Evolutionary conservation across 2,797 vertebrate genomes (phyloP).

Genomic region (Galago senegalensis): DNA sequence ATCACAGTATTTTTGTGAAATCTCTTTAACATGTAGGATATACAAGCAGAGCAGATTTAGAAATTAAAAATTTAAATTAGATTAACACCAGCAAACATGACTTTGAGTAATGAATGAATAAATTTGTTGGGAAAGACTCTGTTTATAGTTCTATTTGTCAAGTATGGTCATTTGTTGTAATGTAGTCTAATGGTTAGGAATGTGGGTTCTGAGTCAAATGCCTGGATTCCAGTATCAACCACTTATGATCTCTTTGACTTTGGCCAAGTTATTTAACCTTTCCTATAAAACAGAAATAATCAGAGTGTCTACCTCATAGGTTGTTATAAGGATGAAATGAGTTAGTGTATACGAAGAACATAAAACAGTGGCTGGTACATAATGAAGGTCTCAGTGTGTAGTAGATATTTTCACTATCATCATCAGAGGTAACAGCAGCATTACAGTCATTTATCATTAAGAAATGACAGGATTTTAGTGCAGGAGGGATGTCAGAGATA

Average conservation of each 20-base stretch:
- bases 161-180: not conserved
- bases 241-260: slow-evolving; percentile 7
- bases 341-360: not conserved
- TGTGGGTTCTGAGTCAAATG: not conserved
- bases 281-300: slow-evolving; percentile 11
- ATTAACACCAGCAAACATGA: not conserved
- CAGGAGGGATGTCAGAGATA: not conserved
- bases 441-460: not conserved
- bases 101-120: not conserved
- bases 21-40: slow-evolving; percentile 30
- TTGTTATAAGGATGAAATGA: not conserved
- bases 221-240: not conserved
- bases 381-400: not conserved
- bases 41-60: not conserved
- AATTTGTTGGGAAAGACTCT: not conserved
- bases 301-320: not conserved
- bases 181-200: not conserved
- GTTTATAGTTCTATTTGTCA: not conserved
- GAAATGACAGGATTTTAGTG: slow-evolving; percentile 13
- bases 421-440: not conserved
- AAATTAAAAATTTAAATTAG: slow-evolving; percentile 44
- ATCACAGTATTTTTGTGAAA: not conserved
- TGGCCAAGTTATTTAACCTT: slow-evolving; percentile 13
- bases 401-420: not conserved
- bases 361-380: not conserved